phyloP scores from a whole-genome alignment of 2,888 invertebrate species.

The Nemurella pictetii region DNA sequence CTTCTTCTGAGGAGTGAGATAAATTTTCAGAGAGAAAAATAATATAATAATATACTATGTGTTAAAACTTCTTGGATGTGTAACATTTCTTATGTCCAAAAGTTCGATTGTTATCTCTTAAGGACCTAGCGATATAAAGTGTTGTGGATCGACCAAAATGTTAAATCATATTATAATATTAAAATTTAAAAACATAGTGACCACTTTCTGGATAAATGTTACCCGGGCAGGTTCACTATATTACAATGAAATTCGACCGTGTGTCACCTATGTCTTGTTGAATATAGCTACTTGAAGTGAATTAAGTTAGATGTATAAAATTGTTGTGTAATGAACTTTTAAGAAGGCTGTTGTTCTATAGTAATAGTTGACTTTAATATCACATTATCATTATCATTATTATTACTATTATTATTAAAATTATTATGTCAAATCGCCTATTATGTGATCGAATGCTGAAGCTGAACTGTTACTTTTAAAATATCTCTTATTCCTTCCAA shows the following conservation, averaged over 20 bases:
- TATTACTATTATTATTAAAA: neutral
- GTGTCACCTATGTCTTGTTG: neutral
- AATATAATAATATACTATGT: too few relatives aligned
- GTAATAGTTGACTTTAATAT: neutral
- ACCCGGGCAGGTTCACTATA: neutral
- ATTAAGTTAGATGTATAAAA: neutral
- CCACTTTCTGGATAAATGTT: neutral
- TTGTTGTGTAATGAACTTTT: neutral
- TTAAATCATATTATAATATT: neutral
- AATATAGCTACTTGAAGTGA: neutral
- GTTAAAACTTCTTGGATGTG: neutral
- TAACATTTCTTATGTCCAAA: neutral
- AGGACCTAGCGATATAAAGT: neutral
- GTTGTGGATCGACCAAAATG: neutral
- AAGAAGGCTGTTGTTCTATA: neutral
- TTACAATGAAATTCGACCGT: neutral
- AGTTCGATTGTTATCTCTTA: neutral
- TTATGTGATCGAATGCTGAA: neutral
- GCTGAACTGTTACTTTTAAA: constrained; percentile 14
- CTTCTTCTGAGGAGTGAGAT: too few relatives aligned
- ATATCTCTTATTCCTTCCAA: constrained; percentile 30
- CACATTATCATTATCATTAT: neutral
- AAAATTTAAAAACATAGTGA: neutral
- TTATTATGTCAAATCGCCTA: constrained; percentile 2
- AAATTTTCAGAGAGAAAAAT: too few relatives aligned